Evolutionary conservation across 2,797 vertebrate genomes (phyloP).

Genomic region (Aselliscus stoliczkanus): DNA sequence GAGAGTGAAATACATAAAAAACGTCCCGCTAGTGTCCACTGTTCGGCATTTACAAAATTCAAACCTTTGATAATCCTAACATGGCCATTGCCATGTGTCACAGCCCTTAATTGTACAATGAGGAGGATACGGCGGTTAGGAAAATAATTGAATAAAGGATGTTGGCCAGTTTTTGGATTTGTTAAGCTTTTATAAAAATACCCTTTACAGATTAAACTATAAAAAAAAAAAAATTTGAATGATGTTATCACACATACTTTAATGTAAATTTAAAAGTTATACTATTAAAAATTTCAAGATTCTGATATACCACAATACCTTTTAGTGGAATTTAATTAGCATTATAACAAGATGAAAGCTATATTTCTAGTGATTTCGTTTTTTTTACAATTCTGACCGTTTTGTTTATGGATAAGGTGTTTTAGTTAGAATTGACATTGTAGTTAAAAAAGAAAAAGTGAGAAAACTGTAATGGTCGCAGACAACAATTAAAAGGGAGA

Average conservation of each 20-base stretch:
- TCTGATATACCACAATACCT: not conserved
- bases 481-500: not conserved
- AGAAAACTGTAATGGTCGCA: constrained; percentile 8
- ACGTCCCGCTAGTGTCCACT: not conserved
- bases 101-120: constrained; percentile 35
- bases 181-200: not conserved
- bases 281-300: not conserved
- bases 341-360: not conserved
- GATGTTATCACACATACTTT: not conserved
- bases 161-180: not conserved
- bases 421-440: constrained; percentile 8
- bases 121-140: not conserved
- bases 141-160: constrained; percentile 31
- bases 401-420: constrained; percentile 7
- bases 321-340: not conserved
- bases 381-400: not conserved
- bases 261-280: not conserved
- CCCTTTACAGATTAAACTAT: not conserved
- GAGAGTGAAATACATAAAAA: constrained; percentile 40
- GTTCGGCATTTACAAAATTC: not conserved
- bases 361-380: not conserved
- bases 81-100: not conserved
- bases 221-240: not conserved
- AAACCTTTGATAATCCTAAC: not conserved
- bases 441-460: constrained; percentile 4